phyloP scores from a whole-genome alignment of 2,113 vertebrate species.

The Mustela lutreola region DNA sequence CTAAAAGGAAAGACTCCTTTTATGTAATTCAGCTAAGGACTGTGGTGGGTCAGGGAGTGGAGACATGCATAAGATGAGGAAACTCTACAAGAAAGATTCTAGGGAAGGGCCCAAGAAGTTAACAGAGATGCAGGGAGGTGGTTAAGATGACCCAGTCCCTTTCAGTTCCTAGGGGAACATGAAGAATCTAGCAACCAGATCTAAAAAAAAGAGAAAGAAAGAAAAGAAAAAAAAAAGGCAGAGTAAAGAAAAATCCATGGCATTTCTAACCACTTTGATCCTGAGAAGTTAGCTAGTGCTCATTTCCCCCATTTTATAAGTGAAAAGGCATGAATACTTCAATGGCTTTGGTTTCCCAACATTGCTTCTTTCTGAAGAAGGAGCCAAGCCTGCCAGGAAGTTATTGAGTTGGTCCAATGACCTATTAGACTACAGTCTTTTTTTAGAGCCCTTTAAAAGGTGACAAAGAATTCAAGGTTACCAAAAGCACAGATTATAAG shows the following conservation, averaged over 20 bases:
- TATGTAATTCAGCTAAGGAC: neutral
- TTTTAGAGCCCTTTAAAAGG: conserved; percentile 73
- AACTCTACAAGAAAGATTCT: neutral
- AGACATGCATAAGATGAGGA: neutral
- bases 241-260: conserved; percentile 7
- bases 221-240: neutral
- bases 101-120: neutral
- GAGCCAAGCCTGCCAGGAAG: conserved; percentile 62
- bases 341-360: conserved; percentile 64
- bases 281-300: conserved; percentile 17
- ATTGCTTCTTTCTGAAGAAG: conserved; percentile 65
- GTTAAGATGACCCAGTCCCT: neutral
- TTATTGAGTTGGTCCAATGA: conserved; percentile 63
- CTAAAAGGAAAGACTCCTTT: neutral
- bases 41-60: neutral
- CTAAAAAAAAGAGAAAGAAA: neutral
- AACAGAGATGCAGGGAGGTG: neutral
- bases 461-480: conserved; percentile 65
- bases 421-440: conserved; percentile 61
- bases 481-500: conserved; percentile 48
- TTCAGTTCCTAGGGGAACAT: neutral
- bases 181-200: neutral
- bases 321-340: conserved; percentile 61
- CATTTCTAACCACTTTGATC: conserved; percentile 18
- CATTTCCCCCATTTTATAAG: conserved; percentile 59